Evolutionary conservation across 2,797 vertebrate species (phyloP).

Genomic region (Crocodylus rhombifer): DNA sequence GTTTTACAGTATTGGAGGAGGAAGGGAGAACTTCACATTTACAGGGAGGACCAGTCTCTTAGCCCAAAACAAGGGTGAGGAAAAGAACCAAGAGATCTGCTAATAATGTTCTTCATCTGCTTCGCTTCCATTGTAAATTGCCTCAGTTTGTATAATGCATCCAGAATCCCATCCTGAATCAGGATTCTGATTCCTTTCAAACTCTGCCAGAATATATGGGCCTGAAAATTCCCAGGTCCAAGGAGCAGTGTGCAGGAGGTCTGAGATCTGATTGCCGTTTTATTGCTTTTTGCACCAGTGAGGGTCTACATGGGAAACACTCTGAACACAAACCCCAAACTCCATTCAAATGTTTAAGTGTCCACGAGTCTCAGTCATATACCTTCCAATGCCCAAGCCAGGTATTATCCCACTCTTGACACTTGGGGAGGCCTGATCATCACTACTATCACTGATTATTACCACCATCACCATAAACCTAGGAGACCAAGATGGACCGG

Average conservation of each 20-base stretch:
- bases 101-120: neutral
- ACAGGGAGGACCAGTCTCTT: conserved; percentile 50
- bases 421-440: neutral
- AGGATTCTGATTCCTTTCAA: conserved; percentile 4
- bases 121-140: conserved; percentile 24
- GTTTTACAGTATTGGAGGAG: neutral
- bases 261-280: neutral
- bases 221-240: neutral
- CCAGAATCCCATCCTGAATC: conserved; percentile 8
- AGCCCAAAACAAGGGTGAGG: conserved; percentile 13
- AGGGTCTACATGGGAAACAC: neutral
- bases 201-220: neutral
- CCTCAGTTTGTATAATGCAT: conserved; percentile 17
- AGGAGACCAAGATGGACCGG: fast-evolving
- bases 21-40: neutral
- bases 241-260: fast-evolving
- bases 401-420: neutral
- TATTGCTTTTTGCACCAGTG: neutral
- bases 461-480: neutral
- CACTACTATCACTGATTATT: neutral
- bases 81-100: conserved; percentile 17
- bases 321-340: neutral
- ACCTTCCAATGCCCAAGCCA: fast-evolving
- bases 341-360: neutral
- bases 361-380: fast-evolving